A percentile compares a stretch with the other conserved stretches of the same genome.
Conservation (phyloP, 1,140 invertebrate species). For the Brachionus manjavacas region DNA sequence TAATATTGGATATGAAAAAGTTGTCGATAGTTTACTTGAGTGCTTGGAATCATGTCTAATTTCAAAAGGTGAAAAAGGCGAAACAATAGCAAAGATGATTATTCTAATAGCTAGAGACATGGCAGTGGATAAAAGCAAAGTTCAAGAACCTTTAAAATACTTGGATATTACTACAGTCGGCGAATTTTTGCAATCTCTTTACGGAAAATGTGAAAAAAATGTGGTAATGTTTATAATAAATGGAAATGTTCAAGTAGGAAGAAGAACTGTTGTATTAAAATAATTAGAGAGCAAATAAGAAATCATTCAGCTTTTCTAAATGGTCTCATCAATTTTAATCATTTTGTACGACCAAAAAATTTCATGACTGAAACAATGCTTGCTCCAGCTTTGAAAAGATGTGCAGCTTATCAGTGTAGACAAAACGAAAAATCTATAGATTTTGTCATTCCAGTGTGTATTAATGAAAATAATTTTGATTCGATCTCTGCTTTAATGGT, state of each 20-base stretch:
- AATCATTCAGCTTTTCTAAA: neutral
- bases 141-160: neutral
- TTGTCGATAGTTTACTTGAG: too few relatives aligned
- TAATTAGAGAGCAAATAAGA: neutral
- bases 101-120: too few relatives aligned
- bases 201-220: neutral
- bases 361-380: neutral
- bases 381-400: neutral
- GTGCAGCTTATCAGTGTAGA: neutral
- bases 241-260: neutral
- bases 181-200: neutral
- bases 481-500: neutral
- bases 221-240: neutral
- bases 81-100: slow-evolving; percentile 8
- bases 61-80: slow-evolving; percentile 7
- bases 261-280: neutral
- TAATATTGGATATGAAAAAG: too few relatives aligned
- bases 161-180: neutral
- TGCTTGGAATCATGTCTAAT: neutral
- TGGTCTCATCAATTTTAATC: neutral
- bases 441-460: neutral
- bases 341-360: neutral
- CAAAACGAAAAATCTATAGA: neutral
- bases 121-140: too few relatives aligned
- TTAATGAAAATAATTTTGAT: neutral